Conservation (phyloP, 2,888 invertebrate species). For the Trissolcus brochymenae region DNA sequence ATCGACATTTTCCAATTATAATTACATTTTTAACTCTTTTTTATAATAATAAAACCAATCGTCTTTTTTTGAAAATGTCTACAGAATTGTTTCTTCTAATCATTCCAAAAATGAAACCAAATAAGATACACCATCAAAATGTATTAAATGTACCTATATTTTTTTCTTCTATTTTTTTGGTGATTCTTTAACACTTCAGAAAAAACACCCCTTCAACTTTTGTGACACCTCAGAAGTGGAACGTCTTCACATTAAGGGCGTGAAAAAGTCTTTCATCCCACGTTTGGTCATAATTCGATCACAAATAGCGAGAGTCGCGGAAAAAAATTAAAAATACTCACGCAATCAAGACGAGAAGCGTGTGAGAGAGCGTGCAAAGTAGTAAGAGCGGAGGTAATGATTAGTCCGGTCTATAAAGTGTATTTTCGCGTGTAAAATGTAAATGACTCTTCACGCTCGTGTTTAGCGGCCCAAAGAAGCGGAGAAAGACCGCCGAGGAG, state of each 20-base stretch:
- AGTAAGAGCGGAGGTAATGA: constrained; percentile 67
- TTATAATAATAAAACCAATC: too few species aligned
- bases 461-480: constrained; percentile 51
- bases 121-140: too few species aligned
- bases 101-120: background rate
- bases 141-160: too few species aligned
- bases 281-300: constrained; percentile 33
- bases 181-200: constrained; percentile 19
- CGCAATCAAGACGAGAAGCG: constrained; percentile 54
- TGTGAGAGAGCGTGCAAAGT: constrained; percentile 63
- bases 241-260: constrained; percentile 13
- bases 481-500: constrained; percentile 51
- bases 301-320: constrained; percentile 26
- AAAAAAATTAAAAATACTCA: constrained; percentile 39
- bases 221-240: constrained; percentile 8
- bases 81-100: background rate
- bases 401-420: constrained; percentile 70
- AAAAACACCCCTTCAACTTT: constrained; percentile 6
- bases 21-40: background rate
- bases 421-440: constrained; percentile 74
- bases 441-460: constrained; percentile 67
- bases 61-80: background rate
- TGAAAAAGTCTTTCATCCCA: constrained; percentile 21
- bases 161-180: too few species aligned
- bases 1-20: background rate